Evolutionary conservation across 2,888 invertebrate genomes (phyloP), one percentile per base, ranked within the genome.

Genomic region (Agrotis exclamationis): DNA sequence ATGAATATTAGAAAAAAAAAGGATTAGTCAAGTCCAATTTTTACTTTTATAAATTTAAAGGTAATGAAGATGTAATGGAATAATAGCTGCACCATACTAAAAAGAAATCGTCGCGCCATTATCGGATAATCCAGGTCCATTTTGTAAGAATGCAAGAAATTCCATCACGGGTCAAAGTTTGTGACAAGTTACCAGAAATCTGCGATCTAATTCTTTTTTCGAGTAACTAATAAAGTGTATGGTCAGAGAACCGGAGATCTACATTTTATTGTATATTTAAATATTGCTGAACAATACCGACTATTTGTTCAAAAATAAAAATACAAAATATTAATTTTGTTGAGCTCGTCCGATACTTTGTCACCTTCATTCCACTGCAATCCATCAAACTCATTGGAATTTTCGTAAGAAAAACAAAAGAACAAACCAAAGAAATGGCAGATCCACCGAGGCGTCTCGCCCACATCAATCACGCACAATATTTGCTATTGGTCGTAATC

Each of bases 401-500:
- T 82, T 82, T 71, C 80, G 67, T 82, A 85, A 87, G 83, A 87
- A 88, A 92, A 93, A 92, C 90, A 92, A 91, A 91, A 88, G 87
- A 88, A 85, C 79, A 81, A 84, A 85, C 86, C 87, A 87, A 90
- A 89, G 87, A 87, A 90, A 87, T 85, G 85, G 87, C 85, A 89
- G 89, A 90, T 88, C 89, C 79, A 87, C 85, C 85, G 85, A 88
- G 88, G 86, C 87, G 89, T 88, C 91, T 85, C 87, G 91, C 93
- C 91, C 85, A 76, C 86, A 95, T 96, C 95, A 93, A 95, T 96
- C 95, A 93, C 86, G 58, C 70, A 85, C 93, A 95, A 95, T 95
- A 95, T 96, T 96, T 96, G 95, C 94, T 93, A 93, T 95, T 92
- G 93, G 90, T 86, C 90, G 89, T 95, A 96, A 95, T 95, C 95